Evolutionary conservation across 2,888 invertebrate genomes (phyloP), one percentile per base, ranked within the genome.

Genomic region (Melanophora roralis): DNA sequence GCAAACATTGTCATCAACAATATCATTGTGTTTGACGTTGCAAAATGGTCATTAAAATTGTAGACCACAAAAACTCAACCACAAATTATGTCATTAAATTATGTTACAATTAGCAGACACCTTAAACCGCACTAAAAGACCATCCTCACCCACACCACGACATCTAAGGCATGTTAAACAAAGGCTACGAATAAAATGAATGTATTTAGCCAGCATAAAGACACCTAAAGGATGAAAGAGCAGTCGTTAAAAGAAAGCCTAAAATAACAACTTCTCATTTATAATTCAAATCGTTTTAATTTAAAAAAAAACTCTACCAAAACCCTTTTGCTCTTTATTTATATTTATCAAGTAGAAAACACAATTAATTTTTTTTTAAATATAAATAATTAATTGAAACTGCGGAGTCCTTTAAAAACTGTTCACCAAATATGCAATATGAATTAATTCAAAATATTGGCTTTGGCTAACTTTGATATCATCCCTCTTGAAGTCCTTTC

Each of bases 61-160:
- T 60, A 49, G 6, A 51, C 79, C 76, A 51, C 79, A 75, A 69
- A 49, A 80, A 72, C 53, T 62, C 62, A 72, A 72, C 79, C 79
- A 51, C 79, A 76, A 76, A 80, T 80, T 80, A 76, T 80, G 62
- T 80, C 76, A 80, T 80, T 80, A 80, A 80, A 80, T 72, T 36
- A 67, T 80, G 71, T 67, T 76, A 72, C 72, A 80, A 76, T 80
- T 80, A 80, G 76, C 62, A 76, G 53, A 62, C 62, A 62, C 53
- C 62, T 51, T 34, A 9, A 53, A 34, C 36, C 38, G 59, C 16
- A 43, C 23, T 12, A 49, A 45, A 1, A 43, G 7, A 1, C 45
- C 7, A 9, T 19, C 9, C 45, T 6, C 14, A 11, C 19, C 45
- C 34, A 9, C 60, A 36, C 49, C 49, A 49, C 36, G 36, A 43